Base-by-base conservation (phyloP, 1,140 invertebrate genomes). In the Phocides pigmalion region DNA sequence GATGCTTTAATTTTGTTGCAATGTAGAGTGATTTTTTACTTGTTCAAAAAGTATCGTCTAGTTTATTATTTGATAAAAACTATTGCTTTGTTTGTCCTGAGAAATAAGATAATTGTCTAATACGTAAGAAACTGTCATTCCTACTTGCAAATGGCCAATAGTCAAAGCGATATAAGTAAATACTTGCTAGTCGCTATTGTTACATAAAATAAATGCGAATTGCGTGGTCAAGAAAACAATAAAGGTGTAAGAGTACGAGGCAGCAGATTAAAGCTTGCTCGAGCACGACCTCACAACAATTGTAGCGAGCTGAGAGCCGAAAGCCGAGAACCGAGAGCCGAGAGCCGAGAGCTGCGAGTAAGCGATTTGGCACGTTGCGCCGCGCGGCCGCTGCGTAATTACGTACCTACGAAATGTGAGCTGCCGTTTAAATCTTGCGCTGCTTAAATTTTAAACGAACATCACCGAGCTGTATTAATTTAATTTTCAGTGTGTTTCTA, bases 331-430 rank as follows among this genome's bases (percentile, higher is more conserved):
- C 22, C 51, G n/a, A 47, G 70, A 67, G 81, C 79, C 79, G 73
- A 69, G 66, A 68, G 6, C 32, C 54, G 54, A 62, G 68, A 64
- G 75, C 67, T 74, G 82, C 82, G 85, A 87, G 76, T 85, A 87
- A 86, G 81, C 85, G 87, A 85, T 88, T 90, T 87, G 82, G 84
- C 82, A 87, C 87, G 83, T 84, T 81, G 81, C 82, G 77, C 85
- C 79, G 67, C 53, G 53, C 62, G 61, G 68, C 74, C 70, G 56
- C 70, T 64, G 70, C 72, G 72, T 79, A 79, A 79, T 87, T 89
- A 90, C 85, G 84, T 88, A 87, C 80, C 85, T 84, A 88, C 84
- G 75, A 87, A 89, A 87, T 82, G 81, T 79, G 80, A 85, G 80
- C 77, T 84, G 81, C 82, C 84, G 79, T 78, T 90, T 88, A 85